Base-by-base conservation (phyloP, 1,140 invertebrate species). In the Charaxes varanes region DNA sequence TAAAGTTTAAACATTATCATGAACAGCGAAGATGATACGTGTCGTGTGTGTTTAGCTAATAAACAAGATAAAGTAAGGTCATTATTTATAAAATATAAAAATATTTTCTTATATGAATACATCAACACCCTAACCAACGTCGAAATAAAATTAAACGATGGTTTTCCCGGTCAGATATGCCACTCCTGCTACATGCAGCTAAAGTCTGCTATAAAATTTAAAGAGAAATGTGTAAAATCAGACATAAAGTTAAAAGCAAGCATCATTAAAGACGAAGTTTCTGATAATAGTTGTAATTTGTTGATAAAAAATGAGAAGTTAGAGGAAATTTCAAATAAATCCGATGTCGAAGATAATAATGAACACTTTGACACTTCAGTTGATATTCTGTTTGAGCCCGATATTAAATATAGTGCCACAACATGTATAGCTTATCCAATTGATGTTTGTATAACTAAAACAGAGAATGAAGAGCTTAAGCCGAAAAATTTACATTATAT, bases 141-240 rank as follows among this genome's bases (percentile, higher is more conserved):
- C 7, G 41, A 62, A 31, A 77, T 81, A 34, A 55, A 53, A 31
- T 12, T 56, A 31, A 43, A 38, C 2, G 73, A 80, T 47, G 62
- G 64, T 3, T 50, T 71, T 4, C 73, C 76, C 1, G 43, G 64
- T n/a, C 63, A 57, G 41, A 74, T 82, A 38, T 82, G 77, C 38
- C 43, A 44, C 2, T 49, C 47, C 2, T 82, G 77, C 31, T 52
- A 73, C 6, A 14, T 52, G 11, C 57, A 73, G 13, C 43, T 82
- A 4, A 58, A 77, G 14, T 58, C 43, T 4, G 65, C 66, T 3
- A 14, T 79, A 4, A 53, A 49, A 18, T 78, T 82, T 35, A 76
- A 71, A 43, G 34, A 62, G 31, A 78, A 72, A 53, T 82, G 74
- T 48, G 66, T 68, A 35, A 42, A 35, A 22, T 72, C 72, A 0